Evolutionary conservation across 2,888 invertebrate species (phyloP).

Genomic region (Drosophila antonietae): DNA sequence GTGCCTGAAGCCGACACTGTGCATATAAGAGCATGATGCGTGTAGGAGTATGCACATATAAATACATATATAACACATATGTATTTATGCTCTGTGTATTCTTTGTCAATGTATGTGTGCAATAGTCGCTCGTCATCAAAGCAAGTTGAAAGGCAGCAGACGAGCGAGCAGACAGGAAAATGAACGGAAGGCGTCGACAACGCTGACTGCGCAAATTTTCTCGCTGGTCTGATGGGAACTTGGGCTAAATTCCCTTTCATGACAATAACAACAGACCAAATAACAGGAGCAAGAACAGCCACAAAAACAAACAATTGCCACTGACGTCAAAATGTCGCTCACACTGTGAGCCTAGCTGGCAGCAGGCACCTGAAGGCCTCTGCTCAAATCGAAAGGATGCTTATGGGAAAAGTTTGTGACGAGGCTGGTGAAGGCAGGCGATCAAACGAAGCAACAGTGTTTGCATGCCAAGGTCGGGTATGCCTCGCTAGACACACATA

Average conservation of each 20-base stretch:
- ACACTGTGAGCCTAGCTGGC: constrained; percentile 28
- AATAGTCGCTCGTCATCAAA: constrained; percentile 48
- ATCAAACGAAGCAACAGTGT: constrained; percentile 5
- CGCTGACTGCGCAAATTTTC: constrained; percentile 54
- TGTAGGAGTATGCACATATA: not conserved
- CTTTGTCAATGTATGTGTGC: constrained; percentile 41
- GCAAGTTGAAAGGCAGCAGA: constrained; percentile 29
- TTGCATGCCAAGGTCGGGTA: not conserved
- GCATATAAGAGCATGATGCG: not conserved
- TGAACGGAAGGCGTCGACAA: constrained; percentile 41
- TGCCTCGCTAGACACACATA: not conserved
- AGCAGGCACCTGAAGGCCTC: constrained; percentile 18
- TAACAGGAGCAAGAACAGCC: constrained; percentile 4
- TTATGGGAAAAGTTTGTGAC: constrained; percentile 2
- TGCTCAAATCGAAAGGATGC: not conserved
- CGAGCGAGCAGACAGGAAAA: constrained; percentile 29
- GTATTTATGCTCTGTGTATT: not conserved
- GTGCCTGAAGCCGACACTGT: constrained; percentile 8
- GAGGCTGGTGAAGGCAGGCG: not conserved
- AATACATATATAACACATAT: not conserved
- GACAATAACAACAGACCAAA: constrained; percentile 29
- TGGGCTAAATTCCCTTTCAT: constrained; percentile 48
- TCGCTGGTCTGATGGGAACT: constrained; percentile 26
- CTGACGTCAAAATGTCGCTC: constrained; percentile 48
- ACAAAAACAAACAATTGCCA: constrained; percentile 22